These are phyloP conservation scores for Argyrosomus japonicus DNA, from an alignment of 2,113 vertebrate species.

Conservation along the genomic window DNA sequence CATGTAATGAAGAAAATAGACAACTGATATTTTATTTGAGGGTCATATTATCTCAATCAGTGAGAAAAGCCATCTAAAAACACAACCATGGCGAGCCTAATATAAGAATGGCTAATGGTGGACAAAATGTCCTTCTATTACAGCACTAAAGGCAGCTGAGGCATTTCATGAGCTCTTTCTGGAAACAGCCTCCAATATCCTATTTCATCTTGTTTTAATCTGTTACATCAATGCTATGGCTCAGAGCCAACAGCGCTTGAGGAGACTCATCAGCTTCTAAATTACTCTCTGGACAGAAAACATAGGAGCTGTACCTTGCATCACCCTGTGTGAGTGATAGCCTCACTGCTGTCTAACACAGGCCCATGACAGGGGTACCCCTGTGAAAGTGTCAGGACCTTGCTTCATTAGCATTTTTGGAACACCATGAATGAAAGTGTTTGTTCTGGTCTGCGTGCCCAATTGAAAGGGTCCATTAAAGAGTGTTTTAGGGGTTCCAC, in stretches of 20 bases:
- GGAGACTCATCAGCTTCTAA: constrained; percentile 37
- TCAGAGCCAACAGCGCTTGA: constrained; percentile 43
- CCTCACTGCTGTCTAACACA: constrained; percentile 57
- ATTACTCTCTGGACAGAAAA: constrained; percentile 36
- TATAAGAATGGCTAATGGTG: not conserved
- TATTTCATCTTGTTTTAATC: constrained; percentile 17
- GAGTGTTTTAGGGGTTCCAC: constrained; percentile 69
- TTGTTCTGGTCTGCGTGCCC: constrained; percentile 76
- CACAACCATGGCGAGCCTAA: not conserved
- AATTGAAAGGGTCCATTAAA: constrained; percentile 79
- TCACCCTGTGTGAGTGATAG: constrained; percentile 54
- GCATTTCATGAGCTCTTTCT: constrained; percentile 24
- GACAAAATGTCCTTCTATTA: not conserved
- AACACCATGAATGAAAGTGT: constrained; percentile 77
- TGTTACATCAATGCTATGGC: constrained; percentile 24
- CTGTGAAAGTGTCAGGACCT: constrained; percentile 74
- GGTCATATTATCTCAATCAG: not conserved
- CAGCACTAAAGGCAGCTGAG: constrained; percentile 11
- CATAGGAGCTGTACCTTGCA: constrained; percentile 57
- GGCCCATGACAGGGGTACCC: constrained; percentile 68
- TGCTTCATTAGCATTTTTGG: constrained; percentile 82
- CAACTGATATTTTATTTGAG: not conserved
- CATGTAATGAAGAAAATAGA: not conserved
- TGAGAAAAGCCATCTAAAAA: not conserved
- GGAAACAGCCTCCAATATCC: not conserved